A percentile compares a stretch with the other conserved stretches of the same genome.
Evolutionary conservation across 2,888 invertebrate species (phyloP).

Genomic region (Boloria euphrosyne): DNA sequence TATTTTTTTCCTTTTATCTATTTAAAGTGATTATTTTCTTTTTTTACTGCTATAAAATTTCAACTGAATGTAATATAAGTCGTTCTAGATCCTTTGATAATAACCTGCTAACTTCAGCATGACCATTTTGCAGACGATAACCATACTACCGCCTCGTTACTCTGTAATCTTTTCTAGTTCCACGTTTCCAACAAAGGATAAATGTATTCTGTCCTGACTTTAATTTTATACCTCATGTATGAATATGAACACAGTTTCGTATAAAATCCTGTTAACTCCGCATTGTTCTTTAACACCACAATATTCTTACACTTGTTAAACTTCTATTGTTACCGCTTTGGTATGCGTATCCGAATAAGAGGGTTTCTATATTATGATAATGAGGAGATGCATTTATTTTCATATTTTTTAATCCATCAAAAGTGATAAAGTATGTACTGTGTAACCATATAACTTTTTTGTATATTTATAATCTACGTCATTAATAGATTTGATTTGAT

Average conservation of each 20-base stretch:
- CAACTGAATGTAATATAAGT: not conserved
- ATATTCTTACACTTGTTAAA: slow-evolving; percentile 43
- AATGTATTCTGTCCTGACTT: slow-evolving; percentile 58
- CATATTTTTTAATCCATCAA: not conserved
- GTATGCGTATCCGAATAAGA: slow-evolving; percentile 12
- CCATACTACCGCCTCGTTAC: slow-evolving; percentile 29
- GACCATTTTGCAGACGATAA: slow-evolving; percentile 27
- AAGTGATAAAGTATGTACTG: not conserved
- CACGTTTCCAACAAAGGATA: slow-evolving; percentile 52
- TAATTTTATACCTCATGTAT: slow-evolving; percentile 57
- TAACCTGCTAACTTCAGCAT: slow-evolving; percentile 17
- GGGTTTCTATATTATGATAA: slow-evolving; percentile 26
- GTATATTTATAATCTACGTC: not conserved
- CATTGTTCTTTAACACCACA: slow-evolving; percentile 59
- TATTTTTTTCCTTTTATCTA: too few relatives aligned
- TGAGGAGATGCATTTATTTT: slow-evolving; percentile 16
- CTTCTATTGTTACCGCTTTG: slow-evolving; percentile 34
- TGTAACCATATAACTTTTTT: not conserved
- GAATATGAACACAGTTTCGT: slow-evolving; percentile 53
- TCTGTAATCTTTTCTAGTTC: slow-evolving; percentile 35
- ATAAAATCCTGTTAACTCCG: slow-evolving; percentile 48
- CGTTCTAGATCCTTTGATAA: not conserved
- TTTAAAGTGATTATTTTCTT: not conserved
- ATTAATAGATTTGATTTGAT: too few relatives aligned
- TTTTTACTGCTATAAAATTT: not conserved